These are phyloP conservation scores for Nemurella pictetii DNA, from an alignment of 2,888 invertebrate genomes.

Conservation along the genomic window DNA sequence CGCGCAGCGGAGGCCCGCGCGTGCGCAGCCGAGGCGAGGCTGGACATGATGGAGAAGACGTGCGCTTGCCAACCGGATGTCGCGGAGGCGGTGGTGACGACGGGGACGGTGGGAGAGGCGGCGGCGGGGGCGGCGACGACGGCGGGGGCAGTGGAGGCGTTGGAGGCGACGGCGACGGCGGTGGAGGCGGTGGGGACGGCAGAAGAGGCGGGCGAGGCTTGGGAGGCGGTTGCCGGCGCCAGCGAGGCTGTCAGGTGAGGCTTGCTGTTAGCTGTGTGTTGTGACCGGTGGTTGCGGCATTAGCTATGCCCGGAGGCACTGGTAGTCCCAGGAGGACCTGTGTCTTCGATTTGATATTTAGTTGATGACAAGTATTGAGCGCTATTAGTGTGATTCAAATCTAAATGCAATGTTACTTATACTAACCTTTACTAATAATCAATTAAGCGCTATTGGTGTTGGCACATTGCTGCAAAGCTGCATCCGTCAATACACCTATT, in stretches of 20 bases:
- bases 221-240: not conserved
- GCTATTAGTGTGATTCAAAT: too few relatives aligned
- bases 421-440: too few relatives aligned
- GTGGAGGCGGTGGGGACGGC: not conserved
- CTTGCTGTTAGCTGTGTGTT: not conserved
- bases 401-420: too few relatives aligned
- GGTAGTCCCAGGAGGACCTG: too few relatives aligned
- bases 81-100: not conserved
- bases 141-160: not conserved
- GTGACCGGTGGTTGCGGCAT: too few relatives aligned
- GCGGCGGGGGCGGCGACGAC: not conserved
- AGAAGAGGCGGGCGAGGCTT: not conserved
- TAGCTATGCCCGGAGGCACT: too few relatives aligned
- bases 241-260: not conserved
- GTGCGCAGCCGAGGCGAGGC: not conserved
- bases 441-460: too few relatives aligned
- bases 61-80: not conserved
- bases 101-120: not conserved
- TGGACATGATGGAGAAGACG: not conserved
- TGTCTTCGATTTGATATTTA: too few relatives aligned
- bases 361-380: too few relatives aligned
- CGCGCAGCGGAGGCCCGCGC: not conserved
- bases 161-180: not conserved
- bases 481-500: too few relatives aligned
- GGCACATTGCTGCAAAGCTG: too few relatives aligned